Base-by-base conservation (phyloP, 2,113 vertebrate species). In the Galeopterus variegatus region DNA sequence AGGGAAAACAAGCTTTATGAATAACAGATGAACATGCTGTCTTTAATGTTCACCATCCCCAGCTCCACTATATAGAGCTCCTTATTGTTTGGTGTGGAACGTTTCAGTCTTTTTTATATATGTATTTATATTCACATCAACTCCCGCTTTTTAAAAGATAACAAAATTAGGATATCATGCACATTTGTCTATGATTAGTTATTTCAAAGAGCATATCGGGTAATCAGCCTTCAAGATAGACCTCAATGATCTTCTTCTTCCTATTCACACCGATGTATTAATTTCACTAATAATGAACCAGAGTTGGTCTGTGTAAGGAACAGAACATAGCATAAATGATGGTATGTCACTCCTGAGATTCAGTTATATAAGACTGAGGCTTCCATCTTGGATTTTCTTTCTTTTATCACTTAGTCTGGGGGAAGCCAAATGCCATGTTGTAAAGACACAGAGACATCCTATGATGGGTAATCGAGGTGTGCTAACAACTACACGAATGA, bases 1-100 rank as follows among this genome's bases (percentile, higher is more conserved):
- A 54, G 91, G 33, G 45, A 86, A 95, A 95, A 33, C 60, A 94
- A 41, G 73, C 41, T 76, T 85, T 50, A 45, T 65, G 96, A 62
- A 45, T n/a, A 54, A 26, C 21, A 84, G 56, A 4, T 45, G 13
- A 90, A 76, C 21, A 7, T 18, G 45, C 5, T 17, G 3, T 65
- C 52, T 83, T 92, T 54, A 33, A 0, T 58, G 69, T n/a, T 89
- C 4, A 8, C 14, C 36, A 76, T 2, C 21, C 33, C 23, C 19
- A 50, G 48, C 10, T 8, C 36, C 28, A 50, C 24, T 10, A 31
- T 73, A 65, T 7, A 58, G 77, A 69, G 21, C 12, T 69, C 17
- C 17, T 7, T 79, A 58, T 45, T 69, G 58, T 90, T 84, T 45
- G 31, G 31, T 54, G 5, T 75, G 14, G 65, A 85, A 64, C 10